Percentiles rank a stretch among this genome's conserved stretches.
phyloP scores from a whole-genome alignment of 2,113 vertebrate species.

The Solea solea region DNA sequence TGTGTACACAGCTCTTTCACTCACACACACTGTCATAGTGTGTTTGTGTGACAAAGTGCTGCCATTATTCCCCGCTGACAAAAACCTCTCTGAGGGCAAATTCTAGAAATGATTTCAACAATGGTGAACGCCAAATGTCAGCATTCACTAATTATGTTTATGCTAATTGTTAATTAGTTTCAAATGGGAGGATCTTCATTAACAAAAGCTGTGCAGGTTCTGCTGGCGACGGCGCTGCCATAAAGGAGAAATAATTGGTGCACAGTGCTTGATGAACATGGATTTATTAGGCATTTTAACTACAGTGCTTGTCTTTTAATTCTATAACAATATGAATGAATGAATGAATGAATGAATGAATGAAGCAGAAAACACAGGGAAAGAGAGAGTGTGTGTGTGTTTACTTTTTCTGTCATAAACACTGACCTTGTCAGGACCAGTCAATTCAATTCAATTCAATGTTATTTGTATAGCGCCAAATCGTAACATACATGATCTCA shows the following conservation, averaged over 20 bases:
- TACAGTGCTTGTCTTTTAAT: conserved; percentile 58
- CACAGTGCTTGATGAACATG: conserved; percentile 78
- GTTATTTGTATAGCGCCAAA: no score
- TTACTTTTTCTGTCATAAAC: not conserved
- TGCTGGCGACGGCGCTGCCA: conserved; percentile 67
- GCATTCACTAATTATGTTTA: conserved; percentile 96
- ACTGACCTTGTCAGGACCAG: no score
- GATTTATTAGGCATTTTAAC: conserved; percentile 81
- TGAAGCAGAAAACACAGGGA: no score
- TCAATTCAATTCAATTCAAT: no score
- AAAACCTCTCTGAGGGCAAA: conserved; percentile 92
- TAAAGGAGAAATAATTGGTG: conserved; percentile 83
- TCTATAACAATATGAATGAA: conserved; percentile 66
- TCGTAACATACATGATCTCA: no score
- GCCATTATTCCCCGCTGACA: conserved; percentile 92
- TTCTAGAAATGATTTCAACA: conserved; percentile 98
- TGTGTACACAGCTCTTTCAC: not conserved
- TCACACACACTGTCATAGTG: not conserved
- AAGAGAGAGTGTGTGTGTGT: conserved; percentile 20
- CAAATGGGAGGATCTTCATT: conserved; percentile 96
- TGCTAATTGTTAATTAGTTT: conserved; percentile 99
- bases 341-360: not conserved
- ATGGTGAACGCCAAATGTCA: conserved; percentile 96
- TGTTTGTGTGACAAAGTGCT: conserved; percentile 68
- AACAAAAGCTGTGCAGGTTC: conserved; percentile 87